Conservation (phyloP, 2,888 invertebrate genomes). For the Andrena flavipes region DNA sequence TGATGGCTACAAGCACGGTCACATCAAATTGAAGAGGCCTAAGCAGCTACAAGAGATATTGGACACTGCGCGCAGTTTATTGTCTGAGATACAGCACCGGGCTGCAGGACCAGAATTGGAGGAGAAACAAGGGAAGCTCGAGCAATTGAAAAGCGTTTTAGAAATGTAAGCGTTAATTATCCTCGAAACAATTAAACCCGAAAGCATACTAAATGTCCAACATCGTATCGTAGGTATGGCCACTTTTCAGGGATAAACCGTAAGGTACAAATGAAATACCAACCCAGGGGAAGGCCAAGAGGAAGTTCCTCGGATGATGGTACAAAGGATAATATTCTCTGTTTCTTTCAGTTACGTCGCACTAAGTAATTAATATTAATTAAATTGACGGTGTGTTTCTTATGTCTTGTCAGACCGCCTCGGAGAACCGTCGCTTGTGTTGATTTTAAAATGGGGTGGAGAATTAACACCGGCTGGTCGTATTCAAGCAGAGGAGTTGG, state of each 20-base stretch:
- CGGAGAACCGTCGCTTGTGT: constrained; percentile 96
- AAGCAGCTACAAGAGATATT: constrained; percentile 98
- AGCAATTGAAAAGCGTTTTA: constrained; percentile 98
- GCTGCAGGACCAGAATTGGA: constrained; percentile 96
- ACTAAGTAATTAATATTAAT: background rate
- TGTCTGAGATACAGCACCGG: constrained; percentile 95
- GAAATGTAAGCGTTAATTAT: constrained; percentile 93
- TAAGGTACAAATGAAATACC: constrained; percentile 99
- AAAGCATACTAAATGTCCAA: background rate
- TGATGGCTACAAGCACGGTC: constrained; percentile 97
- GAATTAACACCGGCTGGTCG: constrained; percentile 99
- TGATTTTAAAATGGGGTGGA: constrained; percentile 99
- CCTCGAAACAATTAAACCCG: background rate
- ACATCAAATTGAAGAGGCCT: constrained; percentile 98
- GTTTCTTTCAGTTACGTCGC: background rate
- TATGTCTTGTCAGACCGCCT: constrained; percentile 88
- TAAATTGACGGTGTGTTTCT: constrained; percentile 4
- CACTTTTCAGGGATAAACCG: constrained; percentile 99
- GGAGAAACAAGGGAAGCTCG: constrained; percentile 98
- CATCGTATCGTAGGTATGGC: constrained; percentile 91
- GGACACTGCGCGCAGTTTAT: constrained; percentile 96
- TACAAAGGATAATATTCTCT: constrained; percentile 19
- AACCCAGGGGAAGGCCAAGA: constrained; percentile 96
- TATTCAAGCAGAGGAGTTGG: constrained; percentile 98
- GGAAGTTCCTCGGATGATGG: constrained; percentile 98